Evolutionary conservation across 1,140 invertebrate genomes (phyloP), one percentile per base, ranked within the genome.

Genomic region (Drosophila orena): DNA sequence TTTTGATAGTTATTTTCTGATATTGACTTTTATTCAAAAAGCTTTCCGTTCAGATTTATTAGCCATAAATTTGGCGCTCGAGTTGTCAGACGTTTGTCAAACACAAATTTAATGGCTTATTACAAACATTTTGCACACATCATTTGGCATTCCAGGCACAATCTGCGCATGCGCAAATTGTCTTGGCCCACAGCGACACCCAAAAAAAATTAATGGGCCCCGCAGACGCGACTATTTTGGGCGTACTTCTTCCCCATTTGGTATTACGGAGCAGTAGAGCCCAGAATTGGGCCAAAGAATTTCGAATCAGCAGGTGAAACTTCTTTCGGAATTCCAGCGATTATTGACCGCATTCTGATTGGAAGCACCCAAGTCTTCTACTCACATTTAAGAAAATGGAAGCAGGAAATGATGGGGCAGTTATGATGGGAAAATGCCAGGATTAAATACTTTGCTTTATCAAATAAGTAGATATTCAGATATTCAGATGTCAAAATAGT

Each of bases 81-180:
- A 20, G 38, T 68, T 66, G 65, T 68, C 81, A 70, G 68, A 77
- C 84, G 57, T 83, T 84, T 89, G 79, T 88, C 84, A 89, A 89
- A 89, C 84, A 89, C 79, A 77, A 64, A 70, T 74, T 70, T 80
- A 89, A 89, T 88, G 74, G 84, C 56, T 85, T 84, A 83, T 79
- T 64, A 79, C 70, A 84, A 75, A 61, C 56, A 73, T 65, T 75
- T 79, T 22, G 64, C 43, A 30, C 47, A 42, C 7, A 14, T 17
- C 8, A 10, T 47, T 77, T 77, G 11, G 44, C 55, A 76, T 76
- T 55, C 72, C n/a, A 6, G 0, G 1, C 47, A 50, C 72, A 62
- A 52, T 49, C 52, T 46, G 72, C 60, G 59, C 71, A 75, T 75
- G 59, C 59, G 71, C 72, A 75, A 75, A 75, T 75, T 54, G 64